Evolutionary conservation across 2,797 vertebrate genomes (phyloP), one percentile per base, ranked within the genome.

Genomic region (Rhynchotus rufescens): DNA sequence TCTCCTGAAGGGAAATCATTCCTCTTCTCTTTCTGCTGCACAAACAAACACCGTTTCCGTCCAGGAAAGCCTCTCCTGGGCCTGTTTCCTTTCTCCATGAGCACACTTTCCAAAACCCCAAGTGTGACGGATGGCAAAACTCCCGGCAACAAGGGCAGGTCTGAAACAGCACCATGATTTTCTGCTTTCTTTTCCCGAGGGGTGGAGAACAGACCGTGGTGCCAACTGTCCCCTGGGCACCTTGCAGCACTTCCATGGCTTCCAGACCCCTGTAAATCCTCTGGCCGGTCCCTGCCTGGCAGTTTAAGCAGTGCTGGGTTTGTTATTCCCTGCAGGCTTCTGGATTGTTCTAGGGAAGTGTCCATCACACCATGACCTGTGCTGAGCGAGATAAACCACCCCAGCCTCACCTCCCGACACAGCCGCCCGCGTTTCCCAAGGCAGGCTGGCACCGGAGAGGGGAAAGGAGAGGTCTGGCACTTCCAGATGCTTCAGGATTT

Each of bases 1-100:
- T n/a, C 30, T 56, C 54, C 17, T n/a, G n/a, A n/a, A 76, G 88
- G 76, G 69, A 95, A 94, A 83, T 93, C 62, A 79, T 78, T 80
- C 69, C 81, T 78, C 38, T 60, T 57, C 67, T 82, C 69, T 60
- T 94, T 52, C 76, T 93, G 54, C 78, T 77, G 38, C 3, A 2
- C 54, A 56, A 80, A 69, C 62, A 87, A 94, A 86, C 86, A 80
- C 65, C 45, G 17, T 80, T 64, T 84, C 5, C 40, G 88, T 69
- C 42, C 11, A 17, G 45, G 73, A 73, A 66, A 78, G 47, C 54
- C 88, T 88, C 74, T 95, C 74, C 54, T n/a, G 54, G 54, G 54
- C 16, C 64, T 1, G 2, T 66, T 94, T 68, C 66, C 76, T 56
- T n/a, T 20, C 86, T 92, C 1, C 42, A 6, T 1, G n/a, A 72